Evolutionary conservation across 1,140 invertebrate species (phyloP).

Genomic region (Macrobrachium rosenbergii): DNA sequence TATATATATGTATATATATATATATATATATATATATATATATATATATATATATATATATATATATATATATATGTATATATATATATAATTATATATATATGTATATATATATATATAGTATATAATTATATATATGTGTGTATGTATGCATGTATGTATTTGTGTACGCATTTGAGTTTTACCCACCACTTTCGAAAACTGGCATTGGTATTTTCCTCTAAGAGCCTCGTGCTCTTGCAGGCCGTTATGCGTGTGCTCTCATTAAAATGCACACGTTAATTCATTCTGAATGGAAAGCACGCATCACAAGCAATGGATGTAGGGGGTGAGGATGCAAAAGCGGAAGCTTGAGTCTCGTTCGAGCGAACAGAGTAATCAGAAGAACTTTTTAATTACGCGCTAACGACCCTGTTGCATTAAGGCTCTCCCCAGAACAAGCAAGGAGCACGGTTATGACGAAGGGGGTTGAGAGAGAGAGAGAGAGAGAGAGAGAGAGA

Average conservation of each 20-base stretch:
- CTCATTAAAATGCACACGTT: no score
- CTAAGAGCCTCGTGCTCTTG: no score
- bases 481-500: not conserved
- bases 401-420: no score
- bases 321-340: no score
- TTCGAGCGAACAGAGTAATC: no score
- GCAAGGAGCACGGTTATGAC: not conserved
- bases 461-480: not conserved
- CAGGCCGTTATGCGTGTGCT: no score
- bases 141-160: slow-evolving; percentile 6
- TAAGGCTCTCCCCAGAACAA: not conserved
- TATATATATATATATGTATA: slow-evolving; percentile 10
- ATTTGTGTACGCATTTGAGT: not conserved
- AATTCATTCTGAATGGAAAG: no score
- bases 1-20: slow-evolving; percentile 12
- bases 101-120: not conserved
- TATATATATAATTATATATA: slow-evolving; percentile 5
- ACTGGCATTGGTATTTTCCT: no score
- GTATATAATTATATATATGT: not conserved
- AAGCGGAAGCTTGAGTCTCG: no score
- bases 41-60: not conserved
- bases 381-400: no score
- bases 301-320: no score
- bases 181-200: not conserved
- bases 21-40: not conserved